A percentile compares a stretch with the other conserved stretches of the same genome.
These are phyloP conservation scores for Percopsis transmontana DNA, from an alignment of 2,113 vertebrate species.

Conservation along the genomic window DNA sequence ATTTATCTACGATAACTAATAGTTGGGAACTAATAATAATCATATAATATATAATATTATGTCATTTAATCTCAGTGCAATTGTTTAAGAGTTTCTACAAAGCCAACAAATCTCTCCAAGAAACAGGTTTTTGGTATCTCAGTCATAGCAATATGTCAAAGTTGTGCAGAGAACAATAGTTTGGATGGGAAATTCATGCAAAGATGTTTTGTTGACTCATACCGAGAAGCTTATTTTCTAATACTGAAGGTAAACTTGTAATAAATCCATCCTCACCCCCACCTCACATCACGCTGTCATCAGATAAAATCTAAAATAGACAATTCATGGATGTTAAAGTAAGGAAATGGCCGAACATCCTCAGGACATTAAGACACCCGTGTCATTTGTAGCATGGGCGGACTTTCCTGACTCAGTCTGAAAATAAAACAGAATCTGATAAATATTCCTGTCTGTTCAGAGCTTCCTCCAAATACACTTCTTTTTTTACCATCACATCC, in stretches of 20 bases:
- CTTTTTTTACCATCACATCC: neutral
- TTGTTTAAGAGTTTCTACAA: too few relatives aligned
- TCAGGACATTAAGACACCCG: neutral
- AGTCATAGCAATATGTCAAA: neutral
- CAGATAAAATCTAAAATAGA: constrained; percentile 42
- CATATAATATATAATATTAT: too few relatives aligned
- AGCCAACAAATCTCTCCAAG: constrained; percentile 1
- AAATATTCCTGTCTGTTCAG: constrained; percentile 5
- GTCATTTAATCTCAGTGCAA: too few relatives aligned
- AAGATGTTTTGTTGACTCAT: constrained; percentile 11
- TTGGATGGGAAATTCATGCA: constrained; percentile 7
- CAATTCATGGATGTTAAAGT: constrained; percentile 62
- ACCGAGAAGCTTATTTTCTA: constrained; percentile 16
- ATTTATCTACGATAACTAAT: too few relatives aligned
- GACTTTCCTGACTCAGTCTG: constrained; percentile 12
- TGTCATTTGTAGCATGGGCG: neutral
- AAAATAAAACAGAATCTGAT: constrained; percentile 35
- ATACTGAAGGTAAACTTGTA: constrained; percentile 16
- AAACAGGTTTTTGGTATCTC: neutral
- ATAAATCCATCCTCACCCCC: constrained; percentile 12
- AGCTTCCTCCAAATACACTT: neutral
- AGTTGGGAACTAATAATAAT: too few relatives aligned
- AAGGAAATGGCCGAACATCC: constrained; percentile 20
- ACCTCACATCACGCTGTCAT: constrained; percentile 19
- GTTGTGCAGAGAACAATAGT: neutral